phyloP scores from a whole-genome alignment of 1,140 invertebrate species.

The Lordiphosa collinella region DNA sequence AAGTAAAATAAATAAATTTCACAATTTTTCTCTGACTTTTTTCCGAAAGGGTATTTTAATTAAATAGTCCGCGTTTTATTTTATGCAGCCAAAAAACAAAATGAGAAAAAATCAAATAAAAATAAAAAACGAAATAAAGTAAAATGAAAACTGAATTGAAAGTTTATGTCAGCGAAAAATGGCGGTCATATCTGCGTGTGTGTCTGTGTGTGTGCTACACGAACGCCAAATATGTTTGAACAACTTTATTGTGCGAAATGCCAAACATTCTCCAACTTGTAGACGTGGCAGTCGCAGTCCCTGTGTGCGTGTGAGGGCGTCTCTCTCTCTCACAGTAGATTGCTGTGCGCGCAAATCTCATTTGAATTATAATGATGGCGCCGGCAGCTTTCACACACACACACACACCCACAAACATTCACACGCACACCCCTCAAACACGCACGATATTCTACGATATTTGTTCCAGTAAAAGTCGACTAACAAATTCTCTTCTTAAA shows the following conservation, averaged over 20 bases:
- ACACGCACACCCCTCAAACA: slow-evolving; percentile 7
- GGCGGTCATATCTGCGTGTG: slow-evolving; percentile 25
- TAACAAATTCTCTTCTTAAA: too few relatives aligned
- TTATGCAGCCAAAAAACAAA: slow-evolving; percentile 8
- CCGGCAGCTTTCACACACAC: slow-evolving; percentile 49
- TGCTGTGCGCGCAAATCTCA: slow-evolving; percentile 71
- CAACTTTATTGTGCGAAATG: slow-evolving; percentile 77
- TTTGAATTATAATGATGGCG: slow-evolving; percentile 76
- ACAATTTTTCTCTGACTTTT: slow-evolving; percentile 19
- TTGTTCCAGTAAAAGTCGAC: not conserved
- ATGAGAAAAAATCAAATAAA: slow-evolving; percentile 1
- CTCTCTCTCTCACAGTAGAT: slow-evolving; percentile 20
- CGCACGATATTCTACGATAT: not conserved
- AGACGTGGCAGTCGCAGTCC: slow-evolving; percentile 38
- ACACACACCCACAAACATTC: slow-evolving; percentile 14
- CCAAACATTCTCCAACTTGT: slow-evolving; percentile 74
- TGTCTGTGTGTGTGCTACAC: slow-evolving; percentile 27
- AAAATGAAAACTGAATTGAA: slow-evolving; percentile 69
- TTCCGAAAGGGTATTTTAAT: slow-evolving; percentile 31
- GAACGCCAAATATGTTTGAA: slow-evolving; percentile 71
- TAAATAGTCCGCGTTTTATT: slow-evolving; percentile 28
- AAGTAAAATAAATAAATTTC: slow-evolving; percentile 38
- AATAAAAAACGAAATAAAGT: slow-evolving; percentile 35
- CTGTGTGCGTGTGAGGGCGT: not conserved
- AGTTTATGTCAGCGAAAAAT: slow-evolving; percentile 72